Evolutionary conservation across 1,140 invertebrate species (phyloP).

Genomic region (Diorhabda sublineata): DNA sequence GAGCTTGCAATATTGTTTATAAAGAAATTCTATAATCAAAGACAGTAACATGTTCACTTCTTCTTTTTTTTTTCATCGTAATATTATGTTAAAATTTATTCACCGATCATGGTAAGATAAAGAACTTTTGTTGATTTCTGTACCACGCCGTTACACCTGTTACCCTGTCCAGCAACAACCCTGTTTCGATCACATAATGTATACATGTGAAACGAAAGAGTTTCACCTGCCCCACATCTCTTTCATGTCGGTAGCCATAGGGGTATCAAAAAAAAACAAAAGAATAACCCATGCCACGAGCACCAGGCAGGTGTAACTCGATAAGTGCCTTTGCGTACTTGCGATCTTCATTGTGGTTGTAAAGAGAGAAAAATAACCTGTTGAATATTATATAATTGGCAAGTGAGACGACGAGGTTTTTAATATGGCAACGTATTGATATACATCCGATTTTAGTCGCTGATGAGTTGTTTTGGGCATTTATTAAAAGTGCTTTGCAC

Average conservation of each 20-base stretch:
- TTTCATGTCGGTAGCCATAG: slow-evolving; percentile 23
- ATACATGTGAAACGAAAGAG: slow-evolving; percentile 7
- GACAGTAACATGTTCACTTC: too few species aligned
- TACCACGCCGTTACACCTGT: slow-evolving; percentile 5
- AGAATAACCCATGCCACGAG: background rate
- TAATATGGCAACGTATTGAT: too few species aligned
- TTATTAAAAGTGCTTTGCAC: too few species aligned
- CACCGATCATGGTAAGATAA: too few species aligned
- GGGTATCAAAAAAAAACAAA: slow-evolving; percentile 20
- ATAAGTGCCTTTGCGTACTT: background rate
- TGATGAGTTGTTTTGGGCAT: too few species aligned
- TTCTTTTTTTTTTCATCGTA: too few species aligned
- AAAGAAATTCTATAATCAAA: too few species aligned
- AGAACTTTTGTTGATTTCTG: slow-evolving; percentile 5
- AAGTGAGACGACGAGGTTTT: too few species aligned
- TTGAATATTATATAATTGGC: background rate
- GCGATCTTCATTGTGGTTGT: background rate
- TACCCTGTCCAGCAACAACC: background rate
- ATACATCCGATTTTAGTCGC: too few species aligned
- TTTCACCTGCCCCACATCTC: slow-evolving; percentile 27
- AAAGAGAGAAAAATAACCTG: background rate
- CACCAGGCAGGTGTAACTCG: background rate
- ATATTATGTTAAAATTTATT: too few species aligned
- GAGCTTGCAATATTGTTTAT: too few species aligned
- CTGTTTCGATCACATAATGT: background rate